Base-by-base conservation (phyloP, 2,888 invertebrate genomes). In the Emmelina monodactyla region DNA sequence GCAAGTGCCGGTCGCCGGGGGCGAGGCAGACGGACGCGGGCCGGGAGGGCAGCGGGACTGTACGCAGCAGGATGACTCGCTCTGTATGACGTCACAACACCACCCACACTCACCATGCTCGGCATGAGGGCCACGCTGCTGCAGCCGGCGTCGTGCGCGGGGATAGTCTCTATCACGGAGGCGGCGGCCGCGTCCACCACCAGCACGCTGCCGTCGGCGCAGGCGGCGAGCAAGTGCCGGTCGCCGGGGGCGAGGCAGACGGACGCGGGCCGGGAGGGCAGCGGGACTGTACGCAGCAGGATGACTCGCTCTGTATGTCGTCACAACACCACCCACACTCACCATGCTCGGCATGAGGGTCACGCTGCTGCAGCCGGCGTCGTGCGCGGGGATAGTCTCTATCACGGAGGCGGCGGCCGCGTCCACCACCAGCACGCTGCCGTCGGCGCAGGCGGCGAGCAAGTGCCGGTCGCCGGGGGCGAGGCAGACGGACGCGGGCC, bases 401-500 rank as follows among this genome's bases (percentile, higher is more conserved):
- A 94, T 62, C 46, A 96, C 71, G 37, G 87, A 84, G 0, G 91
- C 94, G 1, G 90, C 86, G 1, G 89, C 88, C 36, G 95, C 85
- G 60, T 97, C 97, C 34, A 92, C 84, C 44, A 97, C 86, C 16
- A 94, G 71, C 43, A 97, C 68, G 28, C 83, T 78, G 1, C 97
- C 97, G 58, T 86, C 88, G 62, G 92, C 92, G 44, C 93, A 84
- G 2, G 95, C 98, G 33, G 91, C 85, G 34, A 99, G 71, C 28
- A 92, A 86, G 79, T 97, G 93, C 10, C 94, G 83, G 73, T 99
- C 97, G 12, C 85, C 85, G 12, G 96, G 94, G 13, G 91, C 91
- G 78, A 97, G 96, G 44, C 87, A 78, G 2, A 87, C 81, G 40
- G 87, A 83, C 35, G 90, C 70, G 6, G 92, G 88, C 51, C 91